A percentile compares a stretch with the other conserved stretches of the same genome.
Evolutionary conservation across 2,113 vertebrate genomes (phyloP).

Genomic region (Rhombomys opimus): DNA sequence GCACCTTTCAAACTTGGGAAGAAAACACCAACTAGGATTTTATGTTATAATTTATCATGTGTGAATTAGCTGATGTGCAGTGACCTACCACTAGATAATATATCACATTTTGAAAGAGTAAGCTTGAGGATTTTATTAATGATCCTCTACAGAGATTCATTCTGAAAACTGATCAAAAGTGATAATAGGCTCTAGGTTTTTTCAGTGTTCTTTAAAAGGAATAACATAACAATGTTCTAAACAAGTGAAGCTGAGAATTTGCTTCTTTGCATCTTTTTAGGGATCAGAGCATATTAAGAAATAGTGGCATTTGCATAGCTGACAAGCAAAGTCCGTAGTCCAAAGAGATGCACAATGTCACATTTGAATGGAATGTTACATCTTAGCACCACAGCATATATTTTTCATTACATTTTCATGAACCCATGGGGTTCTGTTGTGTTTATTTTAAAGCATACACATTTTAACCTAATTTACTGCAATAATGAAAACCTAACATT

Average conservation of each 20-base stretch:
- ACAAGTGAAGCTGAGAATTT: conserved; percentile 53
- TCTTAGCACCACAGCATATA: conserved; percentile 81
- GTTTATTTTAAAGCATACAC: conserved; percentile 70
- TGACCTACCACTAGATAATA: conserved; percentile 49
- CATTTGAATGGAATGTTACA: conserved; percentile 82
- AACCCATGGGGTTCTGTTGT: conserved; percentile 60
- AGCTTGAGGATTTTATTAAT: conserved; percentile 27
- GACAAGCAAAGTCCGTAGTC: conserved; percentile 73
- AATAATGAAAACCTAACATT: conserved; percentile 72
- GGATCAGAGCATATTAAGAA: conserved; percentile 70
- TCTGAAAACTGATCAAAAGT: conserved; percentile 59
- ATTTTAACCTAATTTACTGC: conserved; percentile 81
- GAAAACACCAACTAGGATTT: neutral
- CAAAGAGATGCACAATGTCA: conserved; percentile 76
- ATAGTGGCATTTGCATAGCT: conserved; percentile 77
- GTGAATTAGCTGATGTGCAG: conserved; percentile 58
- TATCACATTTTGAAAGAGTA: neutral
- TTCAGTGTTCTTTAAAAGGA: conserved; percentile 64
- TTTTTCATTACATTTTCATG: conserved; percentile 84
- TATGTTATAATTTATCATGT: conserved; percentile 16
- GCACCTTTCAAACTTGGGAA: conserved; percentile 53
- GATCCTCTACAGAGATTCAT: conserved; percentile 62
- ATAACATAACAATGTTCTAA: neutral
- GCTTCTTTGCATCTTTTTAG: conserved; percentile 66
- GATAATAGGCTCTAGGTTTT: neutral